Base-by-base conservation (phyloP, 1,140 invertebrate genomes). In the Neuroterus valhalla region DNA sequence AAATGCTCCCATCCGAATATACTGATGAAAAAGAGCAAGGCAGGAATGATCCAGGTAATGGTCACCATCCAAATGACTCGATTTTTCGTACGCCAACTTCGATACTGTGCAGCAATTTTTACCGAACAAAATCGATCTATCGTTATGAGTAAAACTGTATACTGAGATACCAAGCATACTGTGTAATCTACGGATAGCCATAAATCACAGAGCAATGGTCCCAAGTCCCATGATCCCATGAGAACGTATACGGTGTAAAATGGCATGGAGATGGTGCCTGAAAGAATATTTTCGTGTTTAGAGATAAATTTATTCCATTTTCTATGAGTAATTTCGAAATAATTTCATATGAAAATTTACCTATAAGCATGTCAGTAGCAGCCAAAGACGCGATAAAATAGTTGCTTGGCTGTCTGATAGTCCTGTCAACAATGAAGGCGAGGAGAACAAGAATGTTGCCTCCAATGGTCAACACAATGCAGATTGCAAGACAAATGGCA, bases 1-100 rank as follows among this genome's bases (percentile, higher is more conserved):
- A 99, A 99, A 86, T 98, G 96, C 87, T 99, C 98, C 98, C 99
- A 99, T 38, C 98, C 98, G 85, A 99, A 99, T 77, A 99, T 99
- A 70, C 97, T 98, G 70, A 98, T 98, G 88, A 99, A 99, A 89
- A 99, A 99, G 3, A 99, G 91, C 15, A 99, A 89, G 1, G 97
- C 96, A 4, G 99, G 98, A 72, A 99, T 96, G 43, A 99, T 96
- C 99, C 99, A 99, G 0, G 98, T 99, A 14, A 99, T 98, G 3
- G 96, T 94, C 0, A 98, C 95, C 93, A 98, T 98, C 92, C 95
- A 97, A 45, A 97, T 94, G 1, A 98, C 96, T 80, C 96, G 93
- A 75, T 94, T 94, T 83, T 98, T 97, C 0, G 99, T 99, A 55
- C 99, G 92, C 99, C 99, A 99, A 81, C 96, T 94, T 66, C 98